Evolutionary conservation across 2,113 vertebrate species (phyloP).

Genomic region (Fulmarus glacialis): DNA sequence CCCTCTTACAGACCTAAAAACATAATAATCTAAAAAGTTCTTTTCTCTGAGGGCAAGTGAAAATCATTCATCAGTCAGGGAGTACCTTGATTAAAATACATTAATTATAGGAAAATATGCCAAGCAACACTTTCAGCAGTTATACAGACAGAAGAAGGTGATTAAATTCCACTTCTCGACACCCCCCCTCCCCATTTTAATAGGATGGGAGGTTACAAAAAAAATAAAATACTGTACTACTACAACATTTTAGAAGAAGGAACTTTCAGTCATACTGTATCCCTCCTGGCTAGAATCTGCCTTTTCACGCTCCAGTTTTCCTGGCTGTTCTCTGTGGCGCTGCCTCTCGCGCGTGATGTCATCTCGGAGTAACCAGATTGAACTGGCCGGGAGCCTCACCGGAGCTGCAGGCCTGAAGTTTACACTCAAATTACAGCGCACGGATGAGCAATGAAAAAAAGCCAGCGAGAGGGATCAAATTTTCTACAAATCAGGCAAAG

Average conservation of each 20-base stretch:
- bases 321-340: conserved; percentile 44
- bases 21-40: background rate
- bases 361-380: conserved; percentile 85
- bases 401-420: conserved; percentile 81
- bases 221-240: background rate
- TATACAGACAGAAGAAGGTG: background rate
- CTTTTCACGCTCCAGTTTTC: background rate
- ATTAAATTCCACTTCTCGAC: background rate
- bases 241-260: background rate
- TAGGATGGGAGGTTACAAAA: background rate
- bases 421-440: conserved; percentile 78
- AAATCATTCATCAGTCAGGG: background rate
- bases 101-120: background rate
- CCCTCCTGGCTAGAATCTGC: background rate
- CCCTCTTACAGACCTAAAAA: background rate
- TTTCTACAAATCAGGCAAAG: background rate
- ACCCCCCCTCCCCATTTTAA: background rate
- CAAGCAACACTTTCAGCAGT: background rate
- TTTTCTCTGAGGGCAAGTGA: background rate
- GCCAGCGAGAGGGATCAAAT: background rate
- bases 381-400: conserved; percentile 81
- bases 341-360: conserved; percentile 79
- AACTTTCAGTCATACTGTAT: background rate
- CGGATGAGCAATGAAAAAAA: background rate
- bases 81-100: background rate